Evolutionary conservation across 2,888 invertebrate species (phyloP), one percentile per base, ranked within the genome.

Genomic region (Zonitis immaculata): DNA sequence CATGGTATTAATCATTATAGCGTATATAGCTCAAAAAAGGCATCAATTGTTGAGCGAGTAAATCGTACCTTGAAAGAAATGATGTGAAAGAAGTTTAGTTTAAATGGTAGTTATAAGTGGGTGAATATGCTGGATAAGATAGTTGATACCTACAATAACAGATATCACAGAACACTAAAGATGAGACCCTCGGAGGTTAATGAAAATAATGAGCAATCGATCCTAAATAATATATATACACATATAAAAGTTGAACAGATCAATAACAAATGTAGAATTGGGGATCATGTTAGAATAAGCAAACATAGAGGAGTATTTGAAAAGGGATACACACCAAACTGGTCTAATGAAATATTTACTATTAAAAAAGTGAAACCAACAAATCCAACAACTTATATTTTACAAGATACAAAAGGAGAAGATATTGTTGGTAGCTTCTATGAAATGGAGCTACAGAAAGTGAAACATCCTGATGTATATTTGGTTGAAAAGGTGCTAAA

Each of bases 271-370:
- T 63, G 54, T 35, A 64, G 55, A 49, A 47, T 66, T 42, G 67
- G 64, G 11, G 68, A 72, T 58, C 47, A 61, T 25, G 71, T 72
- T 1, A 51, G 70, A 9, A 62, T 73, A n/a, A 64, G 62, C 46
- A 69, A 68, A 54, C 49, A 56, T 14, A 69, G 68, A 56, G 47
- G 51, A 11, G 30, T 65, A 9, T 71, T 72, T 57, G 64, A 63
- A 9, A 72, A 72, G 62, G 68, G 67, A 6, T 73, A 70, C 47
- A 65, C 63, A 3, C 67, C 68, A 0, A 68, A 68, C 44, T 73
- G 70, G 68, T 57, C 67, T 1, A 67, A 66, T 1, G 72, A 73
- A 54, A 55, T 73, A 35, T 74, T 72, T 51, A 66, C 53, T 35
- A 59, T 73, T 18, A 42, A 1, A n/a, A 58, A 65, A 61, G 60